These are phyloP conservation scores for Salminus brasiliensis DNA, from an alignment of 2,113 vertebrate genomes.

Conservation along the genomic window DNA sequence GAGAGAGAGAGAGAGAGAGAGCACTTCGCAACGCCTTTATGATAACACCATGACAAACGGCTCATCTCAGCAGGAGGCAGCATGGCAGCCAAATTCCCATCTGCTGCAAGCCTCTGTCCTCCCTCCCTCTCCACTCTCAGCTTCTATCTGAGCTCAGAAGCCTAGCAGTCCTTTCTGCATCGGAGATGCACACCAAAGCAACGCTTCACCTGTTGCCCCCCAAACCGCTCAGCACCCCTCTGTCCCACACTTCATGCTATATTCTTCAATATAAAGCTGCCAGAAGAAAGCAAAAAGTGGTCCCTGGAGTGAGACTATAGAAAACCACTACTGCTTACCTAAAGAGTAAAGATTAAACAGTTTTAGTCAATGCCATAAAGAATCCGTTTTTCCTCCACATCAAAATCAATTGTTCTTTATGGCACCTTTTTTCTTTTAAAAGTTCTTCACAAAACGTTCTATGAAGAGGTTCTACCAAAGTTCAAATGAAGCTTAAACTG, in stretches of 20 bases:
- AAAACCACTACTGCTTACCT: no score
- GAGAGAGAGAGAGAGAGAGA: not conserved
- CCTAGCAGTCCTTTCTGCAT: slow-evolving; percentile 4
- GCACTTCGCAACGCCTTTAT: slow-evolving; percentile 43
- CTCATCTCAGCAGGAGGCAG: slow-evolving; percentile 35
- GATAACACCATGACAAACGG: slow-evolving; percentile 52
- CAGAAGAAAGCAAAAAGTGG: not conserved
- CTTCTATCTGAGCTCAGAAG: slow-evolving; percentile 16
- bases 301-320: not conserved
- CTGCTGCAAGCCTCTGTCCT: slow-evolving; percentile 36
- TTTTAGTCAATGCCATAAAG: no score
- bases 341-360: no score
- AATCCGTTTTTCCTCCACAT: no score
- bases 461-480: no score
- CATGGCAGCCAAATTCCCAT: slow-evolving; percentile 50
- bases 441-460: no score
- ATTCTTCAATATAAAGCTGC: not conserved
- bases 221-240: not conserved
- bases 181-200: slow-evolving; percentile 33
- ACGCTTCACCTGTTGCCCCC: slow-evolving; percentile 49
- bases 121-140: slow-evolving; percentile 33
- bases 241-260: slow-evolving; percentile 11
- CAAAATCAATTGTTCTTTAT: no score
- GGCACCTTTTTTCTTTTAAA: no score
- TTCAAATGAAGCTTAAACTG: no score